Evolutionary conservation across 2,113 vertebrate species (phyloP).

Genomic region (Phyllostomus hastatus): DNA sequence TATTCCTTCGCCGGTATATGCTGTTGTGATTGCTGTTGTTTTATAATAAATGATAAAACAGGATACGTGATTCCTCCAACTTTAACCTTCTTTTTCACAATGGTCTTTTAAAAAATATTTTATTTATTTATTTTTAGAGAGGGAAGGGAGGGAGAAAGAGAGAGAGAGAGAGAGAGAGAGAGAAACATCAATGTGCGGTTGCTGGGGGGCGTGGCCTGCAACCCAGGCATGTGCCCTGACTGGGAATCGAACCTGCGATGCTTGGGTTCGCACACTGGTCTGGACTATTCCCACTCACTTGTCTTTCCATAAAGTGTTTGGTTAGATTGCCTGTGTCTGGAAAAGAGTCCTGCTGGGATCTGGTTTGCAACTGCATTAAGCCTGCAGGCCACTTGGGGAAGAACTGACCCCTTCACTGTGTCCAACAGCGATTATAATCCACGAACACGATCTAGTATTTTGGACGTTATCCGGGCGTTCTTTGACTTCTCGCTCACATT

Average conservation of each 20-base stretch:
- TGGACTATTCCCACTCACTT: neutral
- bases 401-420: neutral
- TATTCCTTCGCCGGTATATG: neutral
- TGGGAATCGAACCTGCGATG: too few species aligned
- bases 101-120: neutral
- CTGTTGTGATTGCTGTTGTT: neutral
- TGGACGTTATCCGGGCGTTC: neutral
- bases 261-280: neutral
- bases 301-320: neutral
- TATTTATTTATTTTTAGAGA: too few species aligned
- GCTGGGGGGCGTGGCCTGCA: too few species aligned
- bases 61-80: neutral
- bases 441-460: neutral
- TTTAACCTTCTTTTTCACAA: neutral
- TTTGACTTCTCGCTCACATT: neutral
- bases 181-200: too few species aligned
- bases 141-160: too few species aligned
- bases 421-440: neutral
- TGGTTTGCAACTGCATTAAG: neutral
- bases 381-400: neutral
- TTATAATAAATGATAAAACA: neutral
- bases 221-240: too few species aligned
- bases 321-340: neutral
- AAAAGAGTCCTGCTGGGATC: neutral
- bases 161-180: too few species aligned